Conservation (phyloP, 2,888 invertebrate species). For the Acanthoscelides obtectus region DNA sequence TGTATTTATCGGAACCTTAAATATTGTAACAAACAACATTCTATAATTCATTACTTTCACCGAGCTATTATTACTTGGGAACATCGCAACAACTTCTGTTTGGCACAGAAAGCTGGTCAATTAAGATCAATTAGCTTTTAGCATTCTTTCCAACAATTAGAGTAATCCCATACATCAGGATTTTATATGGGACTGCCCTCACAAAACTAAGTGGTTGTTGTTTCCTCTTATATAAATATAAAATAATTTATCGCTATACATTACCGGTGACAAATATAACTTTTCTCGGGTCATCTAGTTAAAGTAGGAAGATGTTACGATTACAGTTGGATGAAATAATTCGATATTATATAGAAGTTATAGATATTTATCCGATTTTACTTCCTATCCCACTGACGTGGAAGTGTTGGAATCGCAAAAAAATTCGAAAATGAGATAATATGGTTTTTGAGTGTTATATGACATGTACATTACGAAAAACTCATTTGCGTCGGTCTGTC, state of each 20-base stretch:
- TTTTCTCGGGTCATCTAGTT: not conserved
- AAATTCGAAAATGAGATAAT: no score
- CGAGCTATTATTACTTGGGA: not conserved
- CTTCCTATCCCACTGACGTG: no score
- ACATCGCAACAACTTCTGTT: not conserved
- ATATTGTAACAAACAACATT: no score
- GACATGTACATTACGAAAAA: no score
- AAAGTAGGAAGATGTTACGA: no score
- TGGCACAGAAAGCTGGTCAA: not conserved
- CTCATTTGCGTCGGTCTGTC: no score
- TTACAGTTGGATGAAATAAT: no score
- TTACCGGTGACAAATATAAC: not conserved
- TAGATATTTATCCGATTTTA: no score
- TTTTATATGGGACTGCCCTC: not conserved
- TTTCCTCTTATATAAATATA: not conserved
- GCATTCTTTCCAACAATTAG: slow-evolving; percentile 1
- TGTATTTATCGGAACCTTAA: no score
- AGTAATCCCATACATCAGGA: not conserved
- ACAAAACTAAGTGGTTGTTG: not conserved
- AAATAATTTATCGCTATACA: not conserved
- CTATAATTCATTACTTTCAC: not conserved
- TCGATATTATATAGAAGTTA: no score
- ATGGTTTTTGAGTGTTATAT: no score
- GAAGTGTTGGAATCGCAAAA: no score
- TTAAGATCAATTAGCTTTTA: slow-evolving; percentile 2